Percentiles rank a stretch among this genome's conserved stretches.
phyloP scores from a whole-genome alignment of 1,140 invertebrate genomes.

The Paraescarpia echinospica region DNA sequence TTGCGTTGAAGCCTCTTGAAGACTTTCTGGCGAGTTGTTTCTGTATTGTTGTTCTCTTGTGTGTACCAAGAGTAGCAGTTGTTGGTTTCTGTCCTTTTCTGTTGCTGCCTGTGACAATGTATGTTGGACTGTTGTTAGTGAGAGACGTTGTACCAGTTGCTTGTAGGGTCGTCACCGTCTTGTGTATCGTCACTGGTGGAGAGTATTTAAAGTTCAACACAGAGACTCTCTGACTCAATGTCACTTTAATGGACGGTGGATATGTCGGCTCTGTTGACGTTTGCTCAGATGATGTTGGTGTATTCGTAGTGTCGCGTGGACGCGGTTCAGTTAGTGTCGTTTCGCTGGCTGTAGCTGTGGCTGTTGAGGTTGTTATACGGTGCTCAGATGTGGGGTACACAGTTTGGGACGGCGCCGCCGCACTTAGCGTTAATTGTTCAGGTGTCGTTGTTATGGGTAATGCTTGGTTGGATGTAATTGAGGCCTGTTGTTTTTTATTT shows the following conservation, averaged over 20 bases:
- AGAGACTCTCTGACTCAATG: background rate
- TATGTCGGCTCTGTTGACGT: background rate
- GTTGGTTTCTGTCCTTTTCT: background rate
- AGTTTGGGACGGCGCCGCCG: background rate
- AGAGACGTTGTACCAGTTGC: background rate
- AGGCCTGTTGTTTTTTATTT: background rate
- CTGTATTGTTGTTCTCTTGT: background rate
- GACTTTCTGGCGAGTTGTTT: background rate
- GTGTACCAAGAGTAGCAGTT: background rate
- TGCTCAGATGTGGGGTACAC: background rate
- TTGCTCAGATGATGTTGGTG: background rate
- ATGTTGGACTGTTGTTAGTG: background rate
- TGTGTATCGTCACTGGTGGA: background rate
- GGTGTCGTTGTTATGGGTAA: background rate
- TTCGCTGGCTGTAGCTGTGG: background rate
- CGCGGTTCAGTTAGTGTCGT: background rate
- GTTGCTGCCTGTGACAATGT: background rate
- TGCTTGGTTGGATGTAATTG: background rate
- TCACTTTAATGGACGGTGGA: background rate
- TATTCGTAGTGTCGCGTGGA: background rate
- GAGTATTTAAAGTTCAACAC: background rate
- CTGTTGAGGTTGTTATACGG: background rate
- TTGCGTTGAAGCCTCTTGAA: background rate
- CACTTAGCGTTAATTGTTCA: background rate
- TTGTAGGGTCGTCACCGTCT: background rate